A percentile compares a stretch with the other conserved stretches of the same genome.
Conservation (phyloP, 2,797 vertebrate genomes). For the Xiphophorus birchmanni region DNA sequence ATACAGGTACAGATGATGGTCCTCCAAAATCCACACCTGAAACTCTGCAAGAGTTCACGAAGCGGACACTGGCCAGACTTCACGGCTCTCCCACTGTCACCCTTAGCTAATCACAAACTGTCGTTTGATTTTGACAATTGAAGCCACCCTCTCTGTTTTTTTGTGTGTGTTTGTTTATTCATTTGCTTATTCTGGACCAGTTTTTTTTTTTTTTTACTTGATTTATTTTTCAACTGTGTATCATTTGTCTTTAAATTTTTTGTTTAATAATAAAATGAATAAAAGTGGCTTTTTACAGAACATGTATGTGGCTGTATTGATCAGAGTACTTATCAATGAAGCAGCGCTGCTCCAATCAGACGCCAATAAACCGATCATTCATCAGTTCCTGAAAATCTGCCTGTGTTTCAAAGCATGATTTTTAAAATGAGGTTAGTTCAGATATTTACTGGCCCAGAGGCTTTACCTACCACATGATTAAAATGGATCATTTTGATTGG, state of each 20-base stretch:
- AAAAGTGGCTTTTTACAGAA: conserved; percentile 72
- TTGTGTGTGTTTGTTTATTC: conserved; percentile 34
- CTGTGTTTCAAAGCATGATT: conserved; percentile 20
- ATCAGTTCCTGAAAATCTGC: conserved; percentile 31
- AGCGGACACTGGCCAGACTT: conserved; percentile 60
- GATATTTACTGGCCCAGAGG: not conserved
- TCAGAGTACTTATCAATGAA: conserved; percentile 51
- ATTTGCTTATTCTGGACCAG: conserved; percentile 37
- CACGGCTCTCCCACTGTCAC: conserved; percentile 17
- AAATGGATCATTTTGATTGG: conserved; percentile 45
- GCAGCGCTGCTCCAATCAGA: conserved; percentile 23
- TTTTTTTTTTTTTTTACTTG: conserved; percentile 32
- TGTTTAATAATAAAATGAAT: conserved; percentile 69
- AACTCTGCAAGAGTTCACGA: conserved; percentile 53
- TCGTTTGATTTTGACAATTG: conserved; percentile 27
- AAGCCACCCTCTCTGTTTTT: conserved; percentile 23
- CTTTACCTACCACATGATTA: conserved; percentile 4
- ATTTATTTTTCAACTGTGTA: conserved; percentile 54
- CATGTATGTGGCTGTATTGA: conserved; percentile 68
- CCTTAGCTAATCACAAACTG: conserved; percentile 38
- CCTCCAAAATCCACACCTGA: conserved; percentile 44
- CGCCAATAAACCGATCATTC: not conserved
- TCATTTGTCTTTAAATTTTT: conserved; percentile 46
- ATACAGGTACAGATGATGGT: conserved; percentile 87
- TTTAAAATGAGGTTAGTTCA: not conserved